Base-by-base conservation (phyloP, 2,113 vertebrate species). In the Atlantisia rogersi region DNA sequence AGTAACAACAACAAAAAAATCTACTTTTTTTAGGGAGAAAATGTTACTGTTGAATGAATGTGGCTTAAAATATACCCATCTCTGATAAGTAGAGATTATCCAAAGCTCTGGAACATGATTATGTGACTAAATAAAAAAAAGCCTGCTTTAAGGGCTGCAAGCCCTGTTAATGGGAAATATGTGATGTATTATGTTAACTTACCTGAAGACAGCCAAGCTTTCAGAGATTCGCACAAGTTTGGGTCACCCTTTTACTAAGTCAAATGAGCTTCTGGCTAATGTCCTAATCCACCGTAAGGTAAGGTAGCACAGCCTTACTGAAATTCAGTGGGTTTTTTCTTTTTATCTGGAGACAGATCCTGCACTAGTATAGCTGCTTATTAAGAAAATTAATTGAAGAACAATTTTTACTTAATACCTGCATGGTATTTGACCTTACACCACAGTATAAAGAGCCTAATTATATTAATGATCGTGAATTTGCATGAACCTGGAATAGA, bases 401-500 rank as follows among this genome's bases (percentile, higher is more conserved):
- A 78, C 64, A 93, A 82, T 15, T 93, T 78, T 74, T 88, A 46
- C 48, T 88, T 85, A 65, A 64, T 82, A 82, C 19, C 12, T 44
- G 31, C 31, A 65, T 50, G 50, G 50, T 92, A 69, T 78, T 85
- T 88, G 65, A 63, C 86, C 56, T 91, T 78, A 42, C 13, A 31
- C 48, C 78, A 10, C 64, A 26, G 24, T 63, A 25, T 69, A 69
- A 92, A 79, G 39, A 29, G 68, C 70, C 39, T 74, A 59, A 86
- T 77, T 74, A 9, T 60, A 40, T 50, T 78, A 75, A 40, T 25
- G 31, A 44, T 65, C 12, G 63, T 86, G 88, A 82, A 97, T 97
- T 93, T 97, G 77, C 92, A 74, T 56, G 68, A 88, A 73, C 52
- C 53, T 71, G 76, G 83, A 93, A 88, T 74, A 81, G 52, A 67